Evolutionary conservation across 2,888 invertebrate genomes (phyloP).

Genomic region (Carcina quercana): DNA sequence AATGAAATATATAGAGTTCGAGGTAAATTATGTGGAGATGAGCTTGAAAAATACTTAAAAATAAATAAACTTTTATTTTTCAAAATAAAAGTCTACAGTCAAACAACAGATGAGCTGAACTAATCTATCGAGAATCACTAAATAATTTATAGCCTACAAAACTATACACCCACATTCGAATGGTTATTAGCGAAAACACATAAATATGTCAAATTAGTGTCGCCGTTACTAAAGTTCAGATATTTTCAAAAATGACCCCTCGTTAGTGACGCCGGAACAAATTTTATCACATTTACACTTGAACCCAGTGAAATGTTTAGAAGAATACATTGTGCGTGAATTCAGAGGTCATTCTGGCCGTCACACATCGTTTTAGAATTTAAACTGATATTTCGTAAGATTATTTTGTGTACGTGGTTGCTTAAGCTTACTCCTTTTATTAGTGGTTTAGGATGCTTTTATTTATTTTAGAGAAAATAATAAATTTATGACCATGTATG

Average conservation of each 20-base stretch:
- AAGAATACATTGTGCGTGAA: slow-evolving; percentile 69
- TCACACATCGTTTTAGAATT: slow-evolving; percentile 54
- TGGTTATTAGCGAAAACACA: slow-evolving; percentile 41
- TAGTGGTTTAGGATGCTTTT: too few species aligned
- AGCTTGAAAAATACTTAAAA: too few species aligned
- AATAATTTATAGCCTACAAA: slow-evolving; percentile 24
- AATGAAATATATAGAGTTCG: too few species aligned
- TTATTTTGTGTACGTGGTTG: not conserved
- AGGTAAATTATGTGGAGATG: too few species aligned
- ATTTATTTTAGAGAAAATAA: too few species aligned
- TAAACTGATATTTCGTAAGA: slow-evolving; percentile 21
- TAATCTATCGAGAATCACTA: slow-evolving; percentile 11
- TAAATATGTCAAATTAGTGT: slow-evolving; percentile 50
- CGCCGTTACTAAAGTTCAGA: slow-evolving; percentile 38
- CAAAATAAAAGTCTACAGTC: too few species aligned
- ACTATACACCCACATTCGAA: slow-evolving; percentile 32
- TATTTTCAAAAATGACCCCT: slow-evolving; percentile 59
- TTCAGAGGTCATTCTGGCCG: slow-evolving; percentile 54
- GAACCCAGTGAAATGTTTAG: slow-evolving; percentile 51
- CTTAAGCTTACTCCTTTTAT: not conserved
- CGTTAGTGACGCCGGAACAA: slow-evolving; percentile 47
- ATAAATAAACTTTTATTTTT: too few species aligned
- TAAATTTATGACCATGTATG: too few species aligned
- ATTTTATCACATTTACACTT: slow-evolving; percentile 63
- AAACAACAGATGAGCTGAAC: slow-evolving; percentile 1